Conservation (phyloP, 1,140 invertebrate species). For the Acyrthosiphon pisum region DNA sequence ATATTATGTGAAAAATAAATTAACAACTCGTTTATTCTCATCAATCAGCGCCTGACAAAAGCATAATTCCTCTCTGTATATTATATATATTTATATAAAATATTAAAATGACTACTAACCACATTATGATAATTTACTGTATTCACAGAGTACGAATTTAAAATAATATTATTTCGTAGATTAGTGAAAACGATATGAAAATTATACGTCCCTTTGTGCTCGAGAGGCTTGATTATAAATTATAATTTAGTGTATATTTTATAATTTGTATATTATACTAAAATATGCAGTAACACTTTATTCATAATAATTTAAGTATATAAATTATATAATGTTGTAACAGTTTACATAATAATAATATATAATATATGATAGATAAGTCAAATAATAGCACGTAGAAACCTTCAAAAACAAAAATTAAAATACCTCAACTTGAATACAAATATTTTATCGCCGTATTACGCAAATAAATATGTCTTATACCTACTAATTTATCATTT, state of each 20-base stretch:
- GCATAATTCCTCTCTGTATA: not conserved
- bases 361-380: not conserved
- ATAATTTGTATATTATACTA: conserved; percentile 15
- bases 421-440: not conserved
- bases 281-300: not conserved
- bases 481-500: not conserved
- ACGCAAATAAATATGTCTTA: not conserved
- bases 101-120: not conserved
- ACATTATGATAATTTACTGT: not conserved
- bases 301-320: not conserved
- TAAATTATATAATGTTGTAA: not conserved
- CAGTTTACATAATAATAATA: conserved; percentile 1
- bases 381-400: not conserved
- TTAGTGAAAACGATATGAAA: not conserved
- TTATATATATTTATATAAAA: not conserved
- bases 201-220: not conserved
- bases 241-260: not conserved
- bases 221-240: conserved; percentile 8
- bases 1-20: not conserved
- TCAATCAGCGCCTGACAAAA: not conserved
- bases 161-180: conserved; percentile 11
- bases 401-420: conserved; percentile 4
- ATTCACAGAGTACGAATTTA: not conserved
- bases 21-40: not conserved
- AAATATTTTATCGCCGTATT: not conserved